phyloP scores from a whole-genome alignment of 2,797 vertebrate species.

The Sebastes paucispinis region DNA sequence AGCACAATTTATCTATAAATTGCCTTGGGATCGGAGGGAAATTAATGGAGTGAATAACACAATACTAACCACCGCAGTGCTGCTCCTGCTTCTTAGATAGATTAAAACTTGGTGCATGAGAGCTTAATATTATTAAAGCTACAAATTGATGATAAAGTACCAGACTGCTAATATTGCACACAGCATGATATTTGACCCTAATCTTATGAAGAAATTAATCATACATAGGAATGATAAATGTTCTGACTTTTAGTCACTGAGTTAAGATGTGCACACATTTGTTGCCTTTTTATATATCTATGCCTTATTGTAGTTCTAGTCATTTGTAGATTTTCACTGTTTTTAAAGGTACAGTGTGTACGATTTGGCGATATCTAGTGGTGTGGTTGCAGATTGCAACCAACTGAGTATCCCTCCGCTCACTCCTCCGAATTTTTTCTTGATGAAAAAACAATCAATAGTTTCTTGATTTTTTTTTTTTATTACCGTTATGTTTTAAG shows the following conservation, averaged over 20 bases:
- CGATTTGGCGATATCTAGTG: too few relatives aligned
- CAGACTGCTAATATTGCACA: neutral
- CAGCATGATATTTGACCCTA: neutral
- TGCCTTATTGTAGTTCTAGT: neutral
- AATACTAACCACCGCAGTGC: neutral
- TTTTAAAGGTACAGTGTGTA: neutral
- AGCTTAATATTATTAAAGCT: neutral
- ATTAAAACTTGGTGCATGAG: neutral
- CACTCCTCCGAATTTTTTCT: too few relatives aligned
- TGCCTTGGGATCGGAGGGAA: neutral
- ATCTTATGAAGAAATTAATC: neutral
- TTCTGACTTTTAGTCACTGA: neutral
- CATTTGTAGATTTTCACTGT: neutral
- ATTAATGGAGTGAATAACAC: constrained; percentile 17
- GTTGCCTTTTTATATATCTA: neutral
- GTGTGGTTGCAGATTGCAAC: too few relatives aligned
- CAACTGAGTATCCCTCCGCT: too few relatives aligned
- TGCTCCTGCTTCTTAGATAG: neutral
- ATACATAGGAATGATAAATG: neutral
- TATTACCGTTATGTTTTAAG: too few relatives aligned
- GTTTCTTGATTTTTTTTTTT: too few relatives aligned
- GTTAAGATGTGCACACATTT: neutral
- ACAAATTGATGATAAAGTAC: neutral
- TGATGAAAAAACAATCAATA: too few relatives aligned
- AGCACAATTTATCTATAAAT: neutral